These are phyloP conservation scores for Plusia festucae DNA, from an alignment of 2,888 invertebrate genomes.

Conservation along the genomic window DNA sequence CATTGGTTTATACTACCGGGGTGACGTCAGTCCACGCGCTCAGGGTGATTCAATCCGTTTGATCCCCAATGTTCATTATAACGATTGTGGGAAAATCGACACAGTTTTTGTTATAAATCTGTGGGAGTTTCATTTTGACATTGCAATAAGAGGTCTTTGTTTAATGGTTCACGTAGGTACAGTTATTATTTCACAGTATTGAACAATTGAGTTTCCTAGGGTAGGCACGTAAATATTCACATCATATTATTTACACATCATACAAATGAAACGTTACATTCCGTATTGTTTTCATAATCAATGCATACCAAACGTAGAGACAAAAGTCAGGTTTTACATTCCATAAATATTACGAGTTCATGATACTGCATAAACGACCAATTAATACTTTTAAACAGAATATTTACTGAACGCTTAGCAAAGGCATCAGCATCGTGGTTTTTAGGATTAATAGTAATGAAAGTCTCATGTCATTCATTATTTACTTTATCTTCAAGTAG, in stretches of 20 bases:
- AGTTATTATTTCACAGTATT: conserved; percentile 44
- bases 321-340: conserved; percentile 4
- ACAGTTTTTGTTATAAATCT: conserved; percentile 85
- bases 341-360: conserved; percentile 4
- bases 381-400: too few species aligned
- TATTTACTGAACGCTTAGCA: neutral
- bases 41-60: conserved; percentile 80
- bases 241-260: conserved; percentile 16
- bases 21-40: conserved; percentile 74
- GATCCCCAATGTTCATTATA: conserved; percentile 79
- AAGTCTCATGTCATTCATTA: neutral
- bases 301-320: neutral
- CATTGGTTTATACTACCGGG: conserved; percentile 64
- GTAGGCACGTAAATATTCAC: conserved; percentile 15
- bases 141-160: conserved; percentile 70
- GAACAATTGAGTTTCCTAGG: conserved; percentile 47
- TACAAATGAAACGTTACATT: conserved; percentile 23
- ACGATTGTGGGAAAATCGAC: conserved; percentile 87
- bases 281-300: conserved; percentile 7
- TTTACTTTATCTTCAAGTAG: neutral
- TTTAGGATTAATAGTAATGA: too few species aligned
- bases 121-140: conserved; percentile 86
- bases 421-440: too few species aligned
- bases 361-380: neutral
- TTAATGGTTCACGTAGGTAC: conserved; percentile 54